These are phyloP conservation scores for Periophthalmodon schlosseri DNA, from an alignment of 2,113 vertebrate species.

Conservation along the genomic window DNA sequence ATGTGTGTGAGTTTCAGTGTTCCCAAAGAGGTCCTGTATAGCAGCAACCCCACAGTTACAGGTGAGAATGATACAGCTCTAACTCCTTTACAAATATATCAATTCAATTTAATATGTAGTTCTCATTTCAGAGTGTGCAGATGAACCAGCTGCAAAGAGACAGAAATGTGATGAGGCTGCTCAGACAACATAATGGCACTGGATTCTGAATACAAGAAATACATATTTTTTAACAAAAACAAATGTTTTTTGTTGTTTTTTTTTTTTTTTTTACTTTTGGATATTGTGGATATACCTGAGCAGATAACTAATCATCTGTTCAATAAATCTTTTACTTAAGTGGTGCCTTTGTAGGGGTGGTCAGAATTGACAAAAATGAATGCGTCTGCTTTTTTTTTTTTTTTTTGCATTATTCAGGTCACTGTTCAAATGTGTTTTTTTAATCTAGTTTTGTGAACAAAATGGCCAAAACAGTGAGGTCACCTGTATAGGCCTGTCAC, in stretches of 20 bases:
- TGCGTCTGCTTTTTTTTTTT: background rate
- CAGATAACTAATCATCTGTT: background rate
- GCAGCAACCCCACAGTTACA: slow-evolving; percentile 52
- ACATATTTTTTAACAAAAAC: slow-evolving; percentile 3
- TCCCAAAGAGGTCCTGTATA: slow-evolving; percentile 82
- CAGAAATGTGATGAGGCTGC: slow-evolving; percentile 68
- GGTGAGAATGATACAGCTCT: slow-evolving; percentile 71
- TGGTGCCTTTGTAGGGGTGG: background rate
- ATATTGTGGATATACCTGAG: background rate
- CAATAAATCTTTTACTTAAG: background rate
- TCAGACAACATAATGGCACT: slow-evolving; percentile 17
- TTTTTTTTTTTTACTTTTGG: background rate
- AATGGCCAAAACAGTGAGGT: too few relatives aligned
- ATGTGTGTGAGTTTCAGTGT: slow-evolving; percentile 89
- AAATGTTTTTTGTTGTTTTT: too few relatives aligned
- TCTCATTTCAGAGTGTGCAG: slow-evolving; percentile 67
- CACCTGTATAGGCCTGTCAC: too few relatives aligned
- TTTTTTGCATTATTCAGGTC: too few relatives aligned
- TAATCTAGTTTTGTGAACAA: too few relatives aligned
- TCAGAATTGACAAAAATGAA: background rate
- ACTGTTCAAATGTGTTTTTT: too few relatives aligned
- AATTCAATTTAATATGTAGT: background rate
- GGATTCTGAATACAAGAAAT: background rate
- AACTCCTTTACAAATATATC: background rate
- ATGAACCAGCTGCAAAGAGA: slow-evolving; percentile 84